Evolutionary conservation across 2,797 vertebrate genomes (phyloP), one percentile per base, ranked within the genome.

Genomic region (Melanotaenia boesemani): DNA sequence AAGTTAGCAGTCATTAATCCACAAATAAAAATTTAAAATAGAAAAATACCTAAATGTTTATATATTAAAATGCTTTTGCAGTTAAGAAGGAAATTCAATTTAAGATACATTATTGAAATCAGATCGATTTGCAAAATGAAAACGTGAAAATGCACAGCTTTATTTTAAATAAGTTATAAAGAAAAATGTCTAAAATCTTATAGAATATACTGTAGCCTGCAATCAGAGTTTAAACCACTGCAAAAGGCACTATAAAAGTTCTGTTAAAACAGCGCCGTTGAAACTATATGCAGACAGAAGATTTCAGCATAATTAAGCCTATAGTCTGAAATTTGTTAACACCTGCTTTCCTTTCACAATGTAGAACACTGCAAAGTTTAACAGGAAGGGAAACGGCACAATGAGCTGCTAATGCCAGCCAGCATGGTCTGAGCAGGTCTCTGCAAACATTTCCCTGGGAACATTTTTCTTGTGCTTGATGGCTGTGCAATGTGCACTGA

Each of bases 221-320:
- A 4, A 32, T 28, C 58, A 46, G 41, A 55, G 63, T 9, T 68
- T 46, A 59, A n/a, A 72, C 60, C n/a, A 54, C 59, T 55, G 52
- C 20, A 68, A 65, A 91, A 90, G 86, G 83, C 84, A 86, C 77
- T 44, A 74, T 26, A 15, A n/a, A 65, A 52, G 26, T 37, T 18
- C 44, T 41, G 30, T 34, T 61, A 32, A 74, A 72, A 63, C 18
- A 76, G 22, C 37, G 63, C 10, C 70, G 36, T 63, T 41, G 57
- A 63, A 67, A 57, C 54, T 63, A 76, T 76, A 67, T 4, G 18
- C 5, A n/a, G 82, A 75, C 68, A 77, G 20, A 50, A 24, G 30
- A 66, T 46, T 54, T 5, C 46, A 65, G 22, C 32, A 60, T n/a
- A 56, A 79, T 67, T 34, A 73, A 15, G 50, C 22, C 50, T 12